Evolutionary conservation across 2,797 vertebrate genomes (phyloP), one percentile per base, ranked within the genome.

Genomic region (Okamejei kenojei): DNA sequence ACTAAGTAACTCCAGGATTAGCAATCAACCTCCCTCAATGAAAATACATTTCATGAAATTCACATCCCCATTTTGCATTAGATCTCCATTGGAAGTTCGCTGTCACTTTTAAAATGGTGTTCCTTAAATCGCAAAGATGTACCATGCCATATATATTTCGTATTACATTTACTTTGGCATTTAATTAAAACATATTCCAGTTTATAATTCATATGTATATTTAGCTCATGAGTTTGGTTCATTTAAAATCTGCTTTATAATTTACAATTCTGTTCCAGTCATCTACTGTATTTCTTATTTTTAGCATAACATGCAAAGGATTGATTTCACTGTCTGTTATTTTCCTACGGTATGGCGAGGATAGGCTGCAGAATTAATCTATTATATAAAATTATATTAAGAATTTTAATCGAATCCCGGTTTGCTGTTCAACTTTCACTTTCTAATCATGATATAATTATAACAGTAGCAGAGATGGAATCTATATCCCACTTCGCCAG

Each of bases 381-480:
- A 74, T 6, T 54, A n/a, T 15, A 26, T 74, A 26, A 74, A n/a
- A 7, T 13, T 23, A 45, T 61, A 45, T 45, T 29, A 92, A 54
- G 21, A 92, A n/a, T 54, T 21, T 26, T 54, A 29, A 54, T 54
- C 23, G 21, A 29, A 92, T 74, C 35, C 15, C 23, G 5, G 38
- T 11, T 92, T 92, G 38, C 10, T 92, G n/a, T 92, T 63, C 26
- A 92, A 92, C 90, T n/a, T 92, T 45, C 21, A 74, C 65, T 26
- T 91, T 45, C 73, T 26, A 79, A 23, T 23, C 88, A 21, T 71
- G 8, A 0, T 73, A 21, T 74, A 45, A 91, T 71, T 15, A 21
- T 45, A 68, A 15, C 32, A 54, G 35, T 45, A 26, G 35, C 45
- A 38, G 11, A 45, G 35, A 73, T 73, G 26, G 38, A 11, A 23